Evolutionary conservation across 2,888 invertebrate genomes (phyloP), one percentile per base, ranked within the genome.

Genomic region (Oligia fasciuncula): DNA sequence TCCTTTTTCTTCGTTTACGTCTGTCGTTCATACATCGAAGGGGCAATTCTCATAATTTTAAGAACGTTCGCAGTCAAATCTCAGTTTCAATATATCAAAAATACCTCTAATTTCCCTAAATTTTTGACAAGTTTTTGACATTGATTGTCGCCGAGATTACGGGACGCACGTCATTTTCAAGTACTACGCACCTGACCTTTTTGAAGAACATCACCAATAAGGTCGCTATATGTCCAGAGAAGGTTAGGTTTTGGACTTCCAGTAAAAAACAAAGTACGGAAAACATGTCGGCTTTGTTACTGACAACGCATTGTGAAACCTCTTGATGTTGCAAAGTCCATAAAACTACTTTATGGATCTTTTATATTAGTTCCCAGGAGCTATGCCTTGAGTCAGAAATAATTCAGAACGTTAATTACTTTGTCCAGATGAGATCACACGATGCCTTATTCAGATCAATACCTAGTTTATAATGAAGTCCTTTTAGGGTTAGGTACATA

Each of bases 391-490:
- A 77, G 54, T n/a, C 65, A 65, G 51, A 70, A 84, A 60, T 43
- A 14, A 49, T 51, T 65, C 35, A 60, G 11, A n/a, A 51, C n/a
- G 13, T 40, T 60, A 79, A 63, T 78, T 68, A 57, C 62, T 68
- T 60, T 14, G 49, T 29, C 8, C 49, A n/a, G 66, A 80, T 78
- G 67, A 67, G 13, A 79, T 54, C 29, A 67, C 46, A 69, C n/a
- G 63, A 73, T 63, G 0, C 85, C 85, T 73, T 84, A 46, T 68
- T 72, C 35, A 79, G 80, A 85, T 73, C 68, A 69, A 85, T 65
- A 54, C 29, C 35, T 72, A 9, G 35, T 68, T 72, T 72, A 67
- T 84, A 85, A 85, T 43, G 57, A 81, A 73, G 6, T 6, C 85
- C 85, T 65, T 84, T 23, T 81, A 69, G 1, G 65, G 65, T 65